phyloP scores from a whole-genome alignment of 2,888 invertebrate species.

The Drosophila anomelani region DNA sequence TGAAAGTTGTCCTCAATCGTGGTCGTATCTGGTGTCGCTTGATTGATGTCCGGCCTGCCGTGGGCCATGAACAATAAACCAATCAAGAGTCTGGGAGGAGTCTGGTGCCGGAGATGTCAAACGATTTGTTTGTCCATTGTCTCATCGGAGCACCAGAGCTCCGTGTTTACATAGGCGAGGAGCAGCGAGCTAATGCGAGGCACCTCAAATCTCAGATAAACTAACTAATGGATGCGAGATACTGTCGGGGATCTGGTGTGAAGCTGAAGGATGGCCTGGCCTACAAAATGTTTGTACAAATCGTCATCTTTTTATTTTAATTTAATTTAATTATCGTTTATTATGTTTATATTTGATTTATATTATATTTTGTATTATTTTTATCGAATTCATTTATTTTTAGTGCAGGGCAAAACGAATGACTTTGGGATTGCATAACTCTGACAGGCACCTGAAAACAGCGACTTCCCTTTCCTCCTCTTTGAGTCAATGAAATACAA shows the following conservation, averaged over 20 bases:
- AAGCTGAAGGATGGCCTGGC: neutral
- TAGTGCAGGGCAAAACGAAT: too few species aligned
- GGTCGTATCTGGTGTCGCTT: slow-evolving; percentile 51
- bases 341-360: too few species aligned
- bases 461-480: too few species aligned
- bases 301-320: too few species aligned
- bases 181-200: slow-evolving; percentile 16
- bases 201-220: too few species aligned
- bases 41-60: slow-evolving; percentile 67
- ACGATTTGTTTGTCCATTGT: slow-evolving; percentile 65
- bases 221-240: neutral
- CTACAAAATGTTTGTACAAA: neutral
- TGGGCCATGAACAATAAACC: slow-evolving; percentile 69
- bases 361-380: too few species aligned
- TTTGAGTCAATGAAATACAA: too few species aligned
- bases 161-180: slow-evolving; percentile 31
- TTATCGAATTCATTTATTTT: too few species aligned
- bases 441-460: too few species aligned
- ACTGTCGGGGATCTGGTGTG: neutral
- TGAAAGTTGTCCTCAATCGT: slow-evolving; percentile 72
- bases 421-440: too few species aligned
- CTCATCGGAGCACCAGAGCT: neutral
- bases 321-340: too few species aligned
- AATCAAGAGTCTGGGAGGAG: slow-evolving; percentile 55
- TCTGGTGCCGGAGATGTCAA: slow-evolving; percentile 49